Base-by-base conservation (phyloP, 2,113 vertebrate genomes). In the Oncorhynchus keta region DNA sequence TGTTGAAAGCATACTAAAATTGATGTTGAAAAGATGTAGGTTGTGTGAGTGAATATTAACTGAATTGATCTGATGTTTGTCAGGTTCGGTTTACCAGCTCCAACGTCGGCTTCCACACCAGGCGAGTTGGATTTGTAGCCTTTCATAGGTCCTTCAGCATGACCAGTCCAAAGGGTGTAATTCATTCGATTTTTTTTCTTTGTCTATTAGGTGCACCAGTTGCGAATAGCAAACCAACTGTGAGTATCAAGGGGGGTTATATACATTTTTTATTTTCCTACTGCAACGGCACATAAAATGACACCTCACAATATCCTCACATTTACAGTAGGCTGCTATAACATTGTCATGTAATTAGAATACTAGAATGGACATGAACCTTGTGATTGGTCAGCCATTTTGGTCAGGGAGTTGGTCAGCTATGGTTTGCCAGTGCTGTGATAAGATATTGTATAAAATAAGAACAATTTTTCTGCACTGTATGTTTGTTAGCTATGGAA, bases 81-180 rank as follows among this genome's bases (percentile, higher is more conserved):
- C 74, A 88, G 77, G 69, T 80, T 81, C 80, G 79, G 67, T 24
- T 70, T 90, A 75, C 67, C 86, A 22, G 22, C 72, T 35, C 35
- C 78, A 55, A 49, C 81, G 3, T 30, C 65, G 0, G 81, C 86
- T 83, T 80, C 93, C 11, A 76, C 89, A 61, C 92, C 93, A 94
- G 94, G 94, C 94, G 89, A 90, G 90, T 8, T 77, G 35, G 4
- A 18, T 62, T 55, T 62, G 8, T 61, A 18, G 16, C 51, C 9
- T 18, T 55, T 55, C 16, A 55, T 55, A 18, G 9, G 22, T 57
- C 20, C 30, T 68, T 70, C 16, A 5, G 18, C 14, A 30, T 16
- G 30, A 22, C 59, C 14, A 62, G 39, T 45, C 39, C 39, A 22
- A 62, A 22, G n/a, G 24, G 18, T 22, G 59, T 26, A 7, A 28